Evolutionary conservation across 2,797 vertebrate species (phyloP).

Genomic region (Scleropages formosus): DNA sequence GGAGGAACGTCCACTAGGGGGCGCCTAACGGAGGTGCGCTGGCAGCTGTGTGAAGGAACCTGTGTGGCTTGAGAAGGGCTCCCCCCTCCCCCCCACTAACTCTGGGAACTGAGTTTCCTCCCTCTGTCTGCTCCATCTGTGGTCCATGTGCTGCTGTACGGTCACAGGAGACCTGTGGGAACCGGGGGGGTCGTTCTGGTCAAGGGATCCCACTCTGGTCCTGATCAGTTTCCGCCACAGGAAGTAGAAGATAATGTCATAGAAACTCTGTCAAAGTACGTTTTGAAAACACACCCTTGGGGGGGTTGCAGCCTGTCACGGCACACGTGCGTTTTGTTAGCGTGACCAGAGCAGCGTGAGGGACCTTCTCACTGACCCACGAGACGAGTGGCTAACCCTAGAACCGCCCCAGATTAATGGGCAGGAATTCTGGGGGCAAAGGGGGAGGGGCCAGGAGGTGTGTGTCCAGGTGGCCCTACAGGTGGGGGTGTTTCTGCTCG

Average conservation of each 20-base stretch:
- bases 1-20: background rate
- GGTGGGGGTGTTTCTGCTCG: too few species aligned
- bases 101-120: conserved; percentile 31
- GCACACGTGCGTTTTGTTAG: too few species aligned
- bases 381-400: too few species aligned
- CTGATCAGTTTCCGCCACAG: background rate
- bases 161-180: conserved; percentile 39
- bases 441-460: too few species aligned
- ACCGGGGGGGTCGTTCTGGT: background rate
- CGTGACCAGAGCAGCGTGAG: too few species aligned
- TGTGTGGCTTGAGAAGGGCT: conserved; percentile 47
- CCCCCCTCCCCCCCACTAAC: conserved; percentile 53
- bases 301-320: too few species aligned
- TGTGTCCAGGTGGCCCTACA: too few species aligned
- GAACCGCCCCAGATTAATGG: too few species aligned
- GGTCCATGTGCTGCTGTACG: conserved; percentile 62
- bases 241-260: too few species aligned
- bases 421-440: too few species aligned
- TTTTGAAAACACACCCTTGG: background rate
- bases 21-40: conserved; percentile 31
- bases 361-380: too few species aligned
- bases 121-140: conserved; percentile 55
- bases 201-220: background rate
- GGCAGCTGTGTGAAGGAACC: conserved; percentile 54
- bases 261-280: background rate